Percentiles rank a stretch among this genome's conserved stretches.
Evolutionary conservation across 2,113 vertebrate species (phyloP).

Genomic region (Morone chrysops): DNA sequence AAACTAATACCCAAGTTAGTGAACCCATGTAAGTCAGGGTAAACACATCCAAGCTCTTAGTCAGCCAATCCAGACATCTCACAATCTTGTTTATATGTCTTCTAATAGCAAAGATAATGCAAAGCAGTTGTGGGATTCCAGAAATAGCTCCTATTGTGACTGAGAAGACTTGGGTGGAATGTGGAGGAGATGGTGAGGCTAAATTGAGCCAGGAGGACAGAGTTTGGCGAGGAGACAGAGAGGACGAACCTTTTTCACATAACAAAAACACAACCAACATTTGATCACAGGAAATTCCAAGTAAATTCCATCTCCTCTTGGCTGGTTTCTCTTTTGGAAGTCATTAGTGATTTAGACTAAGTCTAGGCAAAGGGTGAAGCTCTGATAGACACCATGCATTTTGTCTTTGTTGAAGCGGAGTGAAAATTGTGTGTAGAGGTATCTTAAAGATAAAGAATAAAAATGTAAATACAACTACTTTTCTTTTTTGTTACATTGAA

Average conservation of each 20-base stretch:
- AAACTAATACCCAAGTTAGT: constrained; percentile 51
- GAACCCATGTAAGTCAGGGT: constrained; percentile 58
- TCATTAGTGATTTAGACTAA: constrained; percentile 25
- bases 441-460: not conserved
- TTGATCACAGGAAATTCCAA: constrained; percentile 74
- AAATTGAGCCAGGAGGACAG: constrained; percentile 31
- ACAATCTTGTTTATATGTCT: constrained; percentile 55
- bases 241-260: constrained; percentile 51
- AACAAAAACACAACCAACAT: constrained; percentile 56
- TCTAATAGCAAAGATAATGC: constrained; percentile 64
- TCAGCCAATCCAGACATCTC: constrained; percentile 57
- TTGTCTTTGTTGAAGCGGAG: not conserved
- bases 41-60: constrained; percentile 46
- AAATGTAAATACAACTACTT: not conserved
- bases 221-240: constrained; percentile 5
- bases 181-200: constrained; percentile 14
- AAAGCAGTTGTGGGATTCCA: constrained; percentile 61
- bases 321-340: constrained; percentile 35
- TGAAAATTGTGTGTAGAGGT: not conserved
- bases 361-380: not conserved
- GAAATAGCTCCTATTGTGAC: constrained; percentile 57
- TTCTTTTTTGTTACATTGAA: not conserved
- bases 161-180: constrained; percentile 26
- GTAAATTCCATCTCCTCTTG: constrained; percentile 49
- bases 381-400: constrained; percentile 15